Conservation (phyloP, 2,888 invertebrate species). For the Eubasilissa splendida region DNA sequence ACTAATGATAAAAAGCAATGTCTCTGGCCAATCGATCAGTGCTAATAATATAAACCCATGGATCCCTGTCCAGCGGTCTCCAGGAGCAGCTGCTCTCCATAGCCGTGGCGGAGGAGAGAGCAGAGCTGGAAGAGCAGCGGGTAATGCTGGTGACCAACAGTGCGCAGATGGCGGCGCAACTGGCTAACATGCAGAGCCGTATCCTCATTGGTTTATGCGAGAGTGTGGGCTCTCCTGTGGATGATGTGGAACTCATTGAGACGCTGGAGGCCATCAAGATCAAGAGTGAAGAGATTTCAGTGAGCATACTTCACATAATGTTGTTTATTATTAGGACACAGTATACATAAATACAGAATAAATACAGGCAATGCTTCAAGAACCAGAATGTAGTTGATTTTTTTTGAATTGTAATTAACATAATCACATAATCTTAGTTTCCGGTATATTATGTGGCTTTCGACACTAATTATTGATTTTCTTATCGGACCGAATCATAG, state of each 20-base stretch:
- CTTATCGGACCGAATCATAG: conserved; percentile 62
- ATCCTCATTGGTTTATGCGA: conserved; percentile 88
- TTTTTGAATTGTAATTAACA: too few relatives aligned
- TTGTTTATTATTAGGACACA: too few relatives aligned
- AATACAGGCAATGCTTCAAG: too few relatives aligned
- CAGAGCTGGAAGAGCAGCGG: conserved; percentile 86
- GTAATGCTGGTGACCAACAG: conserved; percentile 85
- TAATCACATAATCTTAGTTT: too few relatives aligned
- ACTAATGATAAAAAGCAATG: too few relatives aligned
- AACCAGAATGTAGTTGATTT: too few relatives aligned
- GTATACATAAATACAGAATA: too few relatives aligned
- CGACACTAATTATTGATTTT: too few relatives aligned
- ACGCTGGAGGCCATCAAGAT: conserved; percentile 89
- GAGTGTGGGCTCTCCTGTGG: conserved; percentile 89
- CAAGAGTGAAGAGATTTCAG: conserved; percentile 86
- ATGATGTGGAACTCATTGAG: conserved; percentile 91
- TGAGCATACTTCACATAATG: conserved; percentile 62
- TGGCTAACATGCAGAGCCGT: conserved; percentile 90
- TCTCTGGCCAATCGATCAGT: too few relatives aligned
- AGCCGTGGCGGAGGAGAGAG: conserved; percentile 88
- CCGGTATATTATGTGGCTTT: too few relatives aligned
- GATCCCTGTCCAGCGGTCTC: conserved; percentile 76
- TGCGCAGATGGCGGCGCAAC: conserved; percentile 84
- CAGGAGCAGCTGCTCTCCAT: conserved; percentile 89
- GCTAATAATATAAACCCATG: background rate